These are phyloP conservation scores for Branchinecta lindahli DNA, from an alignment of 1,140 invertebrate species.

Conservation along the genomic window DNA sequence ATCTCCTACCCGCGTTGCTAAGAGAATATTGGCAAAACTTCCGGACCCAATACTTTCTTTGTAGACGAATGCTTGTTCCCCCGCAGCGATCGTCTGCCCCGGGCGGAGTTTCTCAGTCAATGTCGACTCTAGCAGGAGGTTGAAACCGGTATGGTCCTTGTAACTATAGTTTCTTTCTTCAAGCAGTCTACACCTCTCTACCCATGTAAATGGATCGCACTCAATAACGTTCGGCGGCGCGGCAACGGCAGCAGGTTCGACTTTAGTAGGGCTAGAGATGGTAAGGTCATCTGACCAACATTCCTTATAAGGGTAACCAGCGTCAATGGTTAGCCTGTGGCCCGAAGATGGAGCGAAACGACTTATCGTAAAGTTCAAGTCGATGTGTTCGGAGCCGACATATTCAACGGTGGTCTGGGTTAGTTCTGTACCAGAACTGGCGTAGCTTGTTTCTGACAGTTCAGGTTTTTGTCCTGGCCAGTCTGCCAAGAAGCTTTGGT, in stretches of 20 bases:
- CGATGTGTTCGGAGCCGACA: no score
- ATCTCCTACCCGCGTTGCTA: background rate
- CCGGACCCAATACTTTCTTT: background rate
- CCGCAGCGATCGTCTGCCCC: background rate
- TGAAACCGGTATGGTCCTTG: background rate
- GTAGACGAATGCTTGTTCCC: background rate
- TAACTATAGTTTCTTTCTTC: background rate
- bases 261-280: background rate
- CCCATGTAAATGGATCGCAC: background rate
- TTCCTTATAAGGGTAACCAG: no score
- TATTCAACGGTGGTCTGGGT: no score
- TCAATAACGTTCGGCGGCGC: background rate
- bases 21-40: background rate
- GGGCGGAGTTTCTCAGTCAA: background rate
- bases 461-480: no score
- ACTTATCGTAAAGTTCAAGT: no score
- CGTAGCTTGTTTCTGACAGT: no score
- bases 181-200: background rate
- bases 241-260: background rate
- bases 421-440: no score
- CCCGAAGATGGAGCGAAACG: no score
- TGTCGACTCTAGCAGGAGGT: background rate
- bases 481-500: no score
- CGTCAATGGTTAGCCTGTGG: no score
- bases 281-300: no score